These are phyloP conservation scores for Anas platyrhynchos DNA, from an alignment of 2,113 vertebrate genomes.

Conservation along the genomic window DNA sequence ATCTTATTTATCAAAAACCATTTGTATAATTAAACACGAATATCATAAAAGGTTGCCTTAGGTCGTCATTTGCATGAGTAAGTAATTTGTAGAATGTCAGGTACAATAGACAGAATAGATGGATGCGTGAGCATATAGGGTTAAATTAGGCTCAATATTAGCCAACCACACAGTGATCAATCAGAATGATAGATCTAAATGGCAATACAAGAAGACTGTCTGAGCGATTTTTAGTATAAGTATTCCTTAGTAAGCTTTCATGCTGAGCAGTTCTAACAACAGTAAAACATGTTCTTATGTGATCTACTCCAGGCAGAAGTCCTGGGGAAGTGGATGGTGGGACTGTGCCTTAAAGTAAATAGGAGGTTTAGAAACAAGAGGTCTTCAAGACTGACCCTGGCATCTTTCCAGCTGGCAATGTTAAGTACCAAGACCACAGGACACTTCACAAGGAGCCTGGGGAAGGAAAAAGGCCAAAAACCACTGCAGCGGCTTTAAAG, in stretches of 20 bases:
- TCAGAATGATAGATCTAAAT: conserved; percentile 99
- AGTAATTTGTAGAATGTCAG: conserved; percentile 99
- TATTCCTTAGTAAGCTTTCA: conserved; percentile 79
- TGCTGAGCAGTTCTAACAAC: conserved; percentile 25
- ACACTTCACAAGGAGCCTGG: not conserved
- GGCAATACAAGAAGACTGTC: conserved; percentile 90
- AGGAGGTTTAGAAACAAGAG: not conserved
- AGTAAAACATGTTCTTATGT: conserved; percentile 13
- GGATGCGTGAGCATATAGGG: conserved; percentile 91
- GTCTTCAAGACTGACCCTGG: not conserved
- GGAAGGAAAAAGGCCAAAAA: not conserved
- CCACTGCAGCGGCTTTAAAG: not conserved
- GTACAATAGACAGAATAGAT: conserved; percentile 92
- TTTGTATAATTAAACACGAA: conserved; percentile 98
- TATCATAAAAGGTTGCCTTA: conserved; percentile 90
- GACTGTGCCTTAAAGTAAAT: not conserved
- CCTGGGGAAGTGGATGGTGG: not conserved
- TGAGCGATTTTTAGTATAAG: conserved; percentile 68
- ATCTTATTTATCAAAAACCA: conserved; percentile 98
- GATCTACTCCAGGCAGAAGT: not conserved
- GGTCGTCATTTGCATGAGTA: conserved; percentile 98
- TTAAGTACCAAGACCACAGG: not conserved
- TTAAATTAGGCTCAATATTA: conserved; percentile 99
- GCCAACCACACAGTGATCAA: conserved; percentile 96
- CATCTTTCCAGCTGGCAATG: not conserved